Conservation (phyloP, 2,797 vertebrate genomes). For the Rhynchotus rufescens region DNA sequence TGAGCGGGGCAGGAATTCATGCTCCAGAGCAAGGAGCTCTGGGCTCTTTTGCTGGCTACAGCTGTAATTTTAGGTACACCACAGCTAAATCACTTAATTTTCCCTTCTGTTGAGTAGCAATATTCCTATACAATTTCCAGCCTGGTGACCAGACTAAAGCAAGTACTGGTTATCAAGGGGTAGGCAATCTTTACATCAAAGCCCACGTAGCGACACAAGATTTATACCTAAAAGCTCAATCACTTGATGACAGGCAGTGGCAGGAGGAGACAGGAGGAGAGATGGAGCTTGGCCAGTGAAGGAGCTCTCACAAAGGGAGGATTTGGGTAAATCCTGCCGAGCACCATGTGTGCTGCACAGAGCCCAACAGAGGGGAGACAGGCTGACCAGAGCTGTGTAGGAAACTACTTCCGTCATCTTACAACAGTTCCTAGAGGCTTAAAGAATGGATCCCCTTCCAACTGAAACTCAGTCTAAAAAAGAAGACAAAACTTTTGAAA, state of each 20-base stretch:
- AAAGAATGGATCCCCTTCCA: neutral
- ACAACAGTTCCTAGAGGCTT: neutral
- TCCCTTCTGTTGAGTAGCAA: neutral
- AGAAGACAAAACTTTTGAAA: neutral
- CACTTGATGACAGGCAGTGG: neutral
- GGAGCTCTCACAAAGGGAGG: accelerated
- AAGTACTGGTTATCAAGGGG: neutral
- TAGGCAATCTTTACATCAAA: neutral
- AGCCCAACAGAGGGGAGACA: neutral
- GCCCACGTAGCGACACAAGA: neutral
- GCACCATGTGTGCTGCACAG: neutral
- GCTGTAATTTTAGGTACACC: neutral
- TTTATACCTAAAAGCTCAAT: too few relatives aligned
- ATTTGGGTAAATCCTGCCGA: neutral
- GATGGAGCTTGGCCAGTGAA: neutral
- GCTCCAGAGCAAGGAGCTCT: neutral
- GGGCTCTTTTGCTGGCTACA: neutral
- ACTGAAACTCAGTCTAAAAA: neutral
- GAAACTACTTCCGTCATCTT: neutral
- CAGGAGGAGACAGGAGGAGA: neutral
- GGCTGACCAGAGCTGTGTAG: neutral
- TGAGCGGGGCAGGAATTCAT: neutral
- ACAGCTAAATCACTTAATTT: neutral
- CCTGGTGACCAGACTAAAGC: neutral
- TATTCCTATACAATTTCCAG: neutral